phyloP scores from a whole-genome alignment of 2,797 vertebrate genomes.

The Sebastes oblongus region DNA sequence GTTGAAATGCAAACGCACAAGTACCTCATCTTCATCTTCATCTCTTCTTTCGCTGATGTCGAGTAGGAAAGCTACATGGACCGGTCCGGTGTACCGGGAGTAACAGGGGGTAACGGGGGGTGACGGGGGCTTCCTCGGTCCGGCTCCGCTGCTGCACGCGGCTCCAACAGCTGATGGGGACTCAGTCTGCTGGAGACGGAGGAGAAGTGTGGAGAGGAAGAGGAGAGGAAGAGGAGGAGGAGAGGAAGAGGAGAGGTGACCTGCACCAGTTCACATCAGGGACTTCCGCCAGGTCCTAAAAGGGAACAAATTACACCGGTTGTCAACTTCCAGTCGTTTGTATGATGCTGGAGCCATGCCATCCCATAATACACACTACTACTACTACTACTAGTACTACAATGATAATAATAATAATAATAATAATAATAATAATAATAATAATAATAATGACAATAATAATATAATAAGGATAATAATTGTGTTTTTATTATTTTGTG shows the following conservation, averaged over 20 bases:
- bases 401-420: neutral
- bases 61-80: constrained; percentile 57
- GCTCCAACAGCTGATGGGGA: constrained; percentile 81
- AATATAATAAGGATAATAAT: neutral
- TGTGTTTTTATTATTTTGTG: too few relatives aligned
- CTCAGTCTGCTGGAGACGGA: constrained; percentile 36
- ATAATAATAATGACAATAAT: neutral
- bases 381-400: too few relatives aligned
- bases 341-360: neutral
- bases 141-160: constrained; percentile 27
- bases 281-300: constrained; percentile 79
- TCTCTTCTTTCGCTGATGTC: constrained; percentile 44
- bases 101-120: neutral
- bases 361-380: too few relatives aligned
- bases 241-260: constrained; percentile 20
- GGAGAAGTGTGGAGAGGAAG: neutral
- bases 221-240: too few relatives aligned
- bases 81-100: neutral
- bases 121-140: constrained; percentile 28
- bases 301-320: neutral
- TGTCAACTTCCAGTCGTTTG: neutral
- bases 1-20: neutral
- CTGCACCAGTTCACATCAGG: constrained; percentile 26
- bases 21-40: constrained; percentile 80
- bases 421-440: neutral